Percentiles rank a stretch among this genome's conserved stretches.
Evolutionary conservation across 2,113 vertebrate genomes (phyloP).

Genomic region (Solea senegalensis): DNA sequence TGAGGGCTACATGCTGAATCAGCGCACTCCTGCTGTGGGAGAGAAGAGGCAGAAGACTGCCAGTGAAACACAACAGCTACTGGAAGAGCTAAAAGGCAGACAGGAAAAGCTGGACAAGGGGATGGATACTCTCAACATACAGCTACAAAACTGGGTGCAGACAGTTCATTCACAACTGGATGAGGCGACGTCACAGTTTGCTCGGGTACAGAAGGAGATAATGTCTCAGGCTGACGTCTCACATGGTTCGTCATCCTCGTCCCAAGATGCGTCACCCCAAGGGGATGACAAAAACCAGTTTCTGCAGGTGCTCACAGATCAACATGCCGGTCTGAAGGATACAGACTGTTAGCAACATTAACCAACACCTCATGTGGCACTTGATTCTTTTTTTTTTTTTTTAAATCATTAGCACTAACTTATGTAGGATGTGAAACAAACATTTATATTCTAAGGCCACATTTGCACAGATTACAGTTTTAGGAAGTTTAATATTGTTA

Average conservation of each 20-base stretch:
- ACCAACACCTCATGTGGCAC: constrained; percentile 26
- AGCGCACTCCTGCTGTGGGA: constrained; percentile 29
- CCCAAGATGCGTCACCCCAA: constrained; percentile 21
- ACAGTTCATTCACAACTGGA: constrained; percentile 77
- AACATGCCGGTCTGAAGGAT: constrained; percentile 26
- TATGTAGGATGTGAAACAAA: constrained; percentile 16
- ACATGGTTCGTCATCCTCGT: constrained; percentile 23
- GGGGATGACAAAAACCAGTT: constrained; percentile 41
- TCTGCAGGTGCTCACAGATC: constrained; percentile 30
- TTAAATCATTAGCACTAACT: constrained; percentile 33
- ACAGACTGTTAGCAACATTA: constrained; percentile 51
- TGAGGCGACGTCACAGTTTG: constrained; percentile 62
- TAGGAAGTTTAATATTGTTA: constrained; percentile 35
- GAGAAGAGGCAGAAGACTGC: constrained; percentile 48
- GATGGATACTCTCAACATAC: constrained; percentile 62
- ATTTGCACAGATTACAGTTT: constrained; percentile 35
- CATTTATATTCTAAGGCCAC: constrained; percentile 13
- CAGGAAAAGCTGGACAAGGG: constrained; percentile 80
- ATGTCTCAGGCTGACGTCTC: constrained; percentile 14
- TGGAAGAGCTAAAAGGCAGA: constrained; percentile 76
- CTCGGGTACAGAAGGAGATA: constrained; percentile 58
- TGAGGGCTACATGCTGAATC: constrained; percentile 78
- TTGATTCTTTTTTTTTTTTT: constrained; percentile 20
- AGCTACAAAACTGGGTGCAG: constrained; percentile 79
- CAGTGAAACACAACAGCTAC: constrained; percentile 65